These are phyloP conservation scores for Lerema accius DNA, from an alignment of 1,140 invertebrate genomes.

Conservation along the genomic window DNA sequence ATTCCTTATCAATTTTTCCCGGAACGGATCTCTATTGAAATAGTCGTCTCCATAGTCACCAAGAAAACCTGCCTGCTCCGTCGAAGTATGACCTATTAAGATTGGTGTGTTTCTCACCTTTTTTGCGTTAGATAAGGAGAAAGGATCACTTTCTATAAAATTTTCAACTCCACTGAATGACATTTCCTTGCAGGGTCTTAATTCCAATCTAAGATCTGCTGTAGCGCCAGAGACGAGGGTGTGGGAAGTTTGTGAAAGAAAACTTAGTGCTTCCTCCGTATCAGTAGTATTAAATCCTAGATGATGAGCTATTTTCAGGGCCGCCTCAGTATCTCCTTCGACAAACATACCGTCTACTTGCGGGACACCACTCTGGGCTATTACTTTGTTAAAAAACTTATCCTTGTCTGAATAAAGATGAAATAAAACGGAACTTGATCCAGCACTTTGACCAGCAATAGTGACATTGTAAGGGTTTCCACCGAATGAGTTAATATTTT, in stretches of 20 bases:
- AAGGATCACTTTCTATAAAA: conserved; percentile 65
- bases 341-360: conserved; percentile 62
- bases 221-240: conserved; percentile 58
- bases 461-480: conserved; percentile 86
- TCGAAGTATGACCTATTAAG: conserved; percentile 65
- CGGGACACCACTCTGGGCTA: conserved; percentile 68
- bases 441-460: conserved; percentile 65
- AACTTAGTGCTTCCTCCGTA: conserved; percentile 59
- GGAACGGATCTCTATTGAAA: conserved; percentile 63
- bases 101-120: conserved; percentile 67
- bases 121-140: conserved; percentile 53
- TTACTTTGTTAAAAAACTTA: conserved; percentile 69
- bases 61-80: conserved; percentile 45
- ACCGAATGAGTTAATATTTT: conserved; percentile 87
- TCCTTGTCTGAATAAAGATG: conserved; percentile 67
- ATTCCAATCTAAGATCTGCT: conserved; percentile 49
- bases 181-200: conserved; percentile 66
- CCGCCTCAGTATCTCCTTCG: conserved; percentile 55
- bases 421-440: conserved; percentile 59
- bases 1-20: conserved; percentile 55
- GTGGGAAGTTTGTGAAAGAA: conserved; percentile 49
- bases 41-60: conserved; percentile 46
- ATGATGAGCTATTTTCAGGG: conserved; percentile 61
- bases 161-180: conserved; percentile 69
- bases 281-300: conserved; percentile 62